Percentiles rank a stretch among this genome's conserved stretches.
These are phyloP conservation scores for Loripinus fragilis DNA, from an alignment of 2,888 invertebrate genomes.

Conservation along the genomic window DNA sequence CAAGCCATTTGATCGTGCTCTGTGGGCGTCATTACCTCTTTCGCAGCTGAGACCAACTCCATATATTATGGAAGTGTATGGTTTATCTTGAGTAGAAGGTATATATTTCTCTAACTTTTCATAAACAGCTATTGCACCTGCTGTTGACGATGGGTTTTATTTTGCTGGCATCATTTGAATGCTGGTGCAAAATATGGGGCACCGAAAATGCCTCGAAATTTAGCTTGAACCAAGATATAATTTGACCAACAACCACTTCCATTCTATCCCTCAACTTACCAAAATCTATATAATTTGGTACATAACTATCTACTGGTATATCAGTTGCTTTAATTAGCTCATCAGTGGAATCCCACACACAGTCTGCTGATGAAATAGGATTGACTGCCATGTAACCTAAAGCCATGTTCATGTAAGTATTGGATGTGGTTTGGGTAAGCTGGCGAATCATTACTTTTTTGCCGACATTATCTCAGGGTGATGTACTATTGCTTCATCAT, in stretches of 20 bases:
- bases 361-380: constrained; percentile 1
- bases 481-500: no score
- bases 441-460: constrained; percentile 33
- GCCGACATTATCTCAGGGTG: constrained; percentile 48
- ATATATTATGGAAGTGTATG: constrained; percentile 23
- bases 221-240: constrained; percentile 41
- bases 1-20: no score
- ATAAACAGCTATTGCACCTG: constrained; percentile 40
- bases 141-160: background rate
- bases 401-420: constrained; percentile 49
- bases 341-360: constrained; percentile 14
- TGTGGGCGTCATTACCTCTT: constrained; percentile 46
- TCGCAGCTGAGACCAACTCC: constrained; percentile 46
- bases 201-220: constrained; percentile 26
- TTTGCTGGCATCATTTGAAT: constrained; percentile 18
- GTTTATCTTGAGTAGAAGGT: constrained; percentile 21
- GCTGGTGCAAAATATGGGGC: constrained; percentile 4
- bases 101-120: constrained; percentile 27
- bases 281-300: constrained; percentile 24
- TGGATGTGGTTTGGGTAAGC: constrained; percentile 14
- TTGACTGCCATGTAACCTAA: constrained; percentile 46
- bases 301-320: constrained; percentile 14
- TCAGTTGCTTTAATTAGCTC: constrained; percentile 18
- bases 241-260: constrained; percentile 33
- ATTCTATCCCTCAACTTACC: constrained; percentile 21